phyloP scores from a whole-genome alignment of 1,140 invertebrate genomes.

The Drosophila subpulchrella region DNA sequence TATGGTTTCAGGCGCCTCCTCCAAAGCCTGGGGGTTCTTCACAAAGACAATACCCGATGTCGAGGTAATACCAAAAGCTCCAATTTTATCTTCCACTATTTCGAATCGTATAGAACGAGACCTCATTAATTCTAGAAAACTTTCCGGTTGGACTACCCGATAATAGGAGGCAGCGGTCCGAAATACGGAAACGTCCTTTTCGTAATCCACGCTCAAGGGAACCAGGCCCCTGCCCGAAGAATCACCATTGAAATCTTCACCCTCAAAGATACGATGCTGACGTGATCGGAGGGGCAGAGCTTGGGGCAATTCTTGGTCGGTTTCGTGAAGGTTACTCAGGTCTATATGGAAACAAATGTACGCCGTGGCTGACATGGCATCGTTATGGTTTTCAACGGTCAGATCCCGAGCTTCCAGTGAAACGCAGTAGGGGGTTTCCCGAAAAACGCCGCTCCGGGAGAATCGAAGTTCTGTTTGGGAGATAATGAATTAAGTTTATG shows the following conservation, averaged over 20 bases:
- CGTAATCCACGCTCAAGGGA: constrained; percentile 49
- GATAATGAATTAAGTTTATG: not conserved
- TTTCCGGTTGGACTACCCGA: constrained; percentile 83
- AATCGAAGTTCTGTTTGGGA: constrained; percentile 68
- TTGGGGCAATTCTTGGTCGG: constrained; percentile 55
- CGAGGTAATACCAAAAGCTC: constrained; percentile 86
- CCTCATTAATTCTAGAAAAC: constrained; percentile 51
- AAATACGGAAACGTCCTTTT: constrained; percentile 77
- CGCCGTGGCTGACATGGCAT: constrained; percentile 53
- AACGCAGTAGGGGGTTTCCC: constrained; percentile 66
- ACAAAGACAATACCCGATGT: constrained; percentile 87
- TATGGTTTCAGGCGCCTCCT: constrained; percentile 76
- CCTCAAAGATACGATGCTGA: constrained; percentile 59
- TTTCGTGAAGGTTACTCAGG: constrained; percentile 55
- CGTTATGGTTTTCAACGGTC: constrained; percentile 47
- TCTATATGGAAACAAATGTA: constrained; percentile 69
- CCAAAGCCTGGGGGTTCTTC: constrained; percentile 82
- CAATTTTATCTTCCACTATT: constrained; percentile 66
- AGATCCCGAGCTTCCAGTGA: constrained; percentile 65
- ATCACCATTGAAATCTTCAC: constrained; percentile 31
- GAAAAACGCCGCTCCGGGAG: constrained; percentile 61
- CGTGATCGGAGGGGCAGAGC: constrained; percentile 54
- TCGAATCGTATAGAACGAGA: constrained; percentile 57
- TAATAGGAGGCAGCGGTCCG: constrained; percentile 82
- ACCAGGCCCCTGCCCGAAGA: not conserved